Evolutionary conservation across 2,113 vertebrate genomes (phyloP).

Genomic region (Delphinapterus leucas): DNA sequence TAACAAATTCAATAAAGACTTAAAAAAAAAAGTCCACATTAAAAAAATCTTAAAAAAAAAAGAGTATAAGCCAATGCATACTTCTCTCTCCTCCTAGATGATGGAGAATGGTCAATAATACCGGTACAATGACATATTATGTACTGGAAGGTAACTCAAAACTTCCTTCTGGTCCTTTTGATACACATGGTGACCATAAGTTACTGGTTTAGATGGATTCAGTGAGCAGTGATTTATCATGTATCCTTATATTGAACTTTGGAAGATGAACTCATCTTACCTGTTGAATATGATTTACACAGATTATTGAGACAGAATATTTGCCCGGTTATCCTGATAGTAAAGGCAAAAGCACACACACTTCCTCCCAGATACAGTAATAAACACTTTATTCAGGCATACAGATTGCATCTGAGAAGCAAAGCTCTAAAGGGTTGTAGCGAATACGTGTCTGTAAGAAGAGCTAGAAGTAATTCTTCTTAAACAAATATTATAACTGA

Average conservation of each 20-base stretch:
- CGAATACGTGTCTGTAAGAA: slow-evolving; percentile 51
- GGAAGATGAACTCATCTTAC: slow-evolving; percentile 12
- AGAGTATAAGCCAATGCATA: neutral
- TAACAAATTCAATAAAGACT: too few relatives aligned
- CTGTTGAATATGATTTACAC: neutral
- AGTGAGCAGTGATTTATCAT: neutral
- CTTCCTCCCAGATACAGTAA: neutral
- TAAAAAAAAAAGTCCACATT: too few relatives aligned
- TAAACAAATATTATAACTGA: slow-evolving; percentile 74
- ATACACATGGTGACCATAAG: neutral
- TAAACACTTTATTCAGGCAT: slow-evolving; percentile 23
- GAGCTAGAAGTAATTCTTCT: slow-evolving; percentile 69
- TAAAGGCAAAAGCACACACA: slow-evolving; percentile 1
- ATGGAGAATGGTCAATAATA: neutral
- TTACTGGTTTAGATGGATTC: neutral
- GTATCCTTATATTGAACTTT: neutral
- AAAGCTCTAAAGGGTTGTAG: slow-evolving; percentile 49
- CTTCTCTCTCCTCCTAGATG: neutral
- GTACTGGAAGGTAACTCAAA: neutral
- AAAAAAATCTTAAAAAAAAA: neutral
- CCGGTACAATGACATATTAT: neutral
- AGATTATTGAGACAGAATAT: slow-evolving; percentile 22
- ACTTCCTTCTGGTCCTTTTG: neutral
- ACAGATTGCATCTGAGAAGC: slow-evolving; percentile 15
- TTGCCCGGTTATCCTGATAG: neutral